These are phyloP conservation scores for Pangasius macronema DNA, from an alignment of 2,797 vertebrate species.

Conservation along the genomic window DNA sequence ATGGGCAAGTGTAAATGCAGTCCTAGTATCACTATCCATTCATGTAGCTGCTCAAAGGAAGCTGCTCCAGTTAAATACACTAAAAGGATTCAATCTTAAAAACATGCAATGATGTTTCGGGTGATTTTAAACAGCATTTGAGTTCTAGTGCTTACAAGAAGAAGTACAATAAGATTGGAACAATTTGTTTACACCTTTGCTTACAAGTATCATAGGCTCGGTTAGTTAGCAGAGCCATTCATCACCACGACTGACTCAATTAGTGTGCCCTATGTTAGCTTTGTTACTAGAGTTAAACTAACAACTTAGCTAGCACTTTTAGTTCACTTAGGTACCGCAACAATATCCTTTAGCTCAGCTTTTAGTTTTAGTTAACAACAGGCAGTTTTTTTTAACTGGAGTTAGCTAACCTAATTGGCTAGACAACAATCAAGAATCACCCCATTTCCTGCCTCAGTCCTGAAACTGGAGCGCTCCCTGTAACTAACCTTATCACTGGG, in stretches of 20 bases:
- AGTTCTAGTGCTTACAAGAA: background rate
- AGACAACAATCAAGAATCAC: background rate
- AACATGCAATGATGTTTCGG: background rate
- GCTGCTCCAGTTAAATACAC: background rate
- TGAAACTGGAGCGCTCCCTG: conserved; percentile 65
- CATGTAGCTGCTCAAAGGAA: background rate
- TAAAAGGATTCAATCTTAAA: background rate
- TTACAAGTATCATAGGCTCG: background rate
- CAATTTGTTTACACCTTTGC: background rate
- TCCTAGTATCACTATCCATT: background rate
- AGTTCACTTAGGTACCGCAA: background rate
- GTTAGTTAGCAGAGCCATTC: background rate
- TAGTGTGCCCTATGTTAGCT: too few species aligned
- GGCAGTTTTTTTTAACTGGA: background rate
- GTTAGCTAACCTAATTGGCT: background rate
- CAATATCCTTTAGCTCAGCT: background rate
- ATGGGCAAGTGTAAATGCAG: background rate
- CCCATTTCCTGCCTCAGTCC: conserved; percentile 2
- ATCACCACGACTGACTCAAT: background rate
- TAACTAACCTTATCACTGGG: conserved; percentile 39
- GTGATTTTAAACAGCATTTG: background rate
- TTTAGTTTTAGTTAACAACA: too few species aligned
- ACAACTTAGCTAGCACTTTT: background rate
- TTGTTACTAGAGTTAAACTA: background rate
- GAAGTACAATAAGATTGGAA: background rate